These are phyloP conservation scores for Baccha elongata DNA, from an alignment of 2,888 invertebrate species.

Conservation along the genomic window DNA sequence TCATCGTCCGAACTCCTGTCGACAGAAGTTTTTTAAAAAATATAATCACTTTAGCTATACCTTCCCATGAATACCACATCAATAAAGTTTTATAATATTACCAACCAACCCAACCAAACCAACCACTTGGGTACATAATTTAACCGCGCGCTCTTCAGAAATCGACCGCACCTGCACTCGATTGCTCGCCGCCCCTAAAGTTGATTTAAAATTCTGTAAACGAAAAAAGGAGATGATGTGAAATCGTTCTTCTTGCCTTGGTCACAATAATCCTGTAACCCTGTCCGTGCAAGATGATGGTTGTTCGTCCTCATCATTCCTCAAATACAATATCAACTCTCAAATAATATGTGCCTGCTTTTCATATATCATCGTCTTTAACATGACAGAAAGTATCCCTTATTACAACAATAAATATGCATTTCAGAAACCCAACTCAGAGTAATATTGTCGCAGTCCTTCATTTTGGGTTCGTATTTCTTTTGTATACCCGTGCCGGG, in stretches of 20 bases:
- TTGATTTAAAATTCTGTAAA: constrained; percentile 59
- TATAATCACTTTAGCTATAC: constrained; percentile 38
- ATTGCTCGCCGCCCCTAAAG: constrained; percentile 46
- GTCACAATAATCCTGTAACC: constrained; percentile 27
- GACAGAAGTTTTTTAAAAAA: neutral
- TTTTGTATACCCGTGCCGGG: constrained; percentile 5
- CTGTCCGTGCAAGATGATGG: constrained; percentile 17
- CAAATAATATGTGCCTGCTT: constrained; percentile 35
- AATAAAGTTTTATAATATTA: constrained; percentile 56
- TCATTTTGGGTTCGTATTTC: constrained; percentile 34
- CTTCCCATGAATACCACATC: constrained; percentile 51
- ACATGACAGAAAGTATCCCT: constrained; percentile 35
- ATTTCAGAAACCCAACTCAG: constrained; percentile 42
- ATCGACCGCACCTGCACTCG: constrained; percentile 59
- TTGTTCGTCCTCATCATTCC: constrained; percentile 25
- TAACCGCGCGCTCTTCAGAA: constrained; percentile 37
- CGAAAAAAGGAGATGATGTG: constrained; percentile 35
- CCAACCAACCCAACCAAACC: constrained; percentile 9
- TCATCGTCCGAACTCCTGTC: neutral
- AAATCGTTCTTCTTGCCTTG: constrained; percentile 34
- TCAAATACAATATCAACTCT: constrained; percentile 16
- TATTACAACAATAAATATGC: constrained; percentile 35
- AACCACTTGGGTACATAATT: constrained; percentile 35
- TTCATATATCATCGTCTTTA: constrained; percentile 54
- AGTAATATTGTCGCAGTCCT: constrained; percentile 63